Evolutionary conservation across 2,797 vertebrate species (phyloP).

Genomic region (Platyrinchus mystaceus): DNA sequence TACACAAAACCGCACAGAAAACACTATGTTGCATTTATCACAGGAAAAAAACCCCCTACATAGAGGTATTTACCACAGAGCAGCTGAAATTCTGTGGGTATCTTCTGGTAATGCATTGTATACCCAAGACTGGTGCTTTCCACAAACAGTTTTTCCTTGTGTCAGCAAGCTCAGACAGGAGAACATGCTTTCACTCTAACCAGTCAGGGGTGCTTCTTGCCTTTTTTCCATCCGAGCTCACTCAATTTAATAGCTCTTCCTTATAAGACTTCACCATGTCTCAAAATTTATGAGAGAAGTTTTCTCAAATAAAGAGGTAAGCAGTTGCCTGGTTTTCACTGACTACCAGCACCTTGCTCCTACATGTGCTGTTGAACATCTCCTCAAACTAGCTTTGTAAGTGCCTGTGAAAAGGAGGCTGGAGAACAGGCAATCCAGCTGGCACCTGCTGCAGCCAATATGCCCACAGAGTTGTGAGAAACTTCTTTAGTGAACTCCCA

Average conservation of each 20-base stretch:
- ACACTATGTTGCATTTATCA: not conserved
- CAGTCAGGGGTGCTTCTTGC: not conserved
- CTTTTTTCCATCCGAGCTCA: not conserved
- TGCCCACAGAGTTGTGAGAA: not conserved
- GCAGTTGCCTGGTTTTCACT: conserved; percentile 38
- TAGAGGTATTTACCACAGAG: not conserved
- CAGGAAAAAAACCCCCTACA: not conserved
- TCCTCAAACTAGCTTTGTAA: not conserved
- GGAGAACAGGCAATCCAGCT: not conserved
- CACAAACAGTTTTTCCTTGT: conserved; percentile 9
- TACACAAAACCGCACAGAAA: not conserved
- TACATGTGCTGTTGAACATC: not conserved
- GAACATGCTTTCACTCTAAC: not conserved
- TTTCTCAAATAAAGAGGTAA: conserved; percentile 27
- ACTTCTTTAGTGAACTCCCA: not conserved
- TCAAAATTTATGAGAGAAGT: conserved; percentile 24
- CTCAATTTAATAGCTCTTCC: not conserved
- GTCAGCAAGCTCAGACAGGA: conserved; percentile 51
- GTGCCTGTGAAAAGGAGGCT: not conserved
- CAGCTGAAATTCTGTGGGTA: not conserved
- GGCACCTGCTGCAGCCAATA: not conserved
- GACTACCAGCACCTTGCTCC: not conserved
- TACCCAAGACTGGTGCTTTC: not conserved
- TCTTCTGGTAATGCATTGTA: not conserved
- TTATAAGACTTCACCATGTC: not conserved